These are phyloP conservation scores for Schizothorax lantsangensis DNA, from an alignment of 2,797 vertebrate species.

Conservation along the genomic window DNA sequence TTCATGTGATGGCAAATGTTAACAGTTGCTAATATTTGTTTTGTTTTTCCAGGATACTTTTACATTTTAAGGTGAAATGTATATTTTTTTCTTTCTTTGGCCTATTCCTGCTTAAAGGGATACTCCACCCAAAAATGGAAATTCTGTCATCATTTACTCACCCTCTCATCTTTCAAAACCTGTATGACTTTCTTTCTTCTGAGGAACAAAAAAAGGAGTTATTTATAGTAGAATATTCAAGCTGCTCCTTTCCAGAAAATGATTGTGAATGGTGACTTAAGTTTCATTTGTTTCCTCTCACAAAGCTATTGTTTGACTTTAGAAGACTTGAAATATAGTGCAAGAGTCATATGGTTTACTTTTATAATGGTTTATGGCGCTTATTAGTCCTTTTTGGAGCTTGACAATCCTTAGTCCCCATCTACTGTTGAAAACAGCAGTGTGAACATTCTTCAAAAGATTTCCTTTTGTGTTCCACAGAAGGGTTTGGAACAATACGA, in stretches of 20 bases:
- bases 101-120: not conserved
- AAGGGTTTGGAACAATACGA: not conserved
- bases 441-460: not conserved
- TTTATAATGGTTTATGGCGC: not conserved
- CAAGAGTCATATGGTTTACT: not conserved
- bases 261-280: not conserved
- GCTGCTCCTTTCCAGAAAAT: not conserved
- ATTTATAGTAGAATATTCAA: conserved; percentile 14
- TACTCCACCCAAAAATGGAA: not conserved
- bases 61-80: not conserved
- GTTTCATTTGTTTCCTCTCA: not conserved
- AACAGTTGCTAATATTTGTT: not conserved
- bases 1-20: not conserved
- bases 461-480: not conserved
- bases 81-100: not conserved
- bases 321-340: not conserved
- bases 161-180: not conserved
- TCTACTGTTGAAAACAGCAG: not conserved
- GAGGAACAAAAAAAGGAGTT: conserved; percentile 7
- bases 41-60: not conserved
- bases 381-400: not conserved
- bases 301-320: not conserved
- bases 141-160: not conserved
- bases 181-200: not conserved
- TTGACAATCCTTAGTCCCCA: not conserved